A percentile compares a stretch with the other conserved stretches of the same genome.
Conservation (phyloP, 2,113 vertebrate genomes). For the Ursus arctos region DNA sequence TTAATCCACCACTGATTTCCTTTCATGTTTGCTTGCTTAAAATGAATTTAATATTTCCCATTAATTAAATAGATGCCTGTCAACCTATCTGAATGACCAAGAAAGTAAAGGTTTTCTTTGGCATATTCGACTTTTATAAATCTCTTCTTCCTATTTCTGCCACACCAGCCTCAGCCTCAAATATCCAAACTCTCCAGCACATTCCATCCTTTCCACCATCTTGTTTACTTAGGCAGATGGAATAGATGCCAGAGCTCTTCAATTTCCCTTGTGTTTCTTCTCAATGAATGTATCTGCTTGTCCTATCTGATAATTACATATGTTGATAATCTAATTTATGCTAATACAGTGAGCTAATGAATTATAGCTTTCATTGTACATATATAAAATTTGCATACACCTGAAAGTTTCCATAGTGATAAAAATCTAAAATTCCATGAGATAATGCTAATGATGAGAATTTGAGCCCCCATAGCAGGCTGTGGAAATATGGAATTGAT, state of each 20-base stretch:
- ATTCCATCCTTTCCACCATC: background rate
- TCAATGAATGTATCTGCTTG: background rate
- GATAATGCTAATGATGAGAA: background rate
- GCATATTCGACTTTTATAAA: background rate
- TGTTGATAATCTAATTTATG: background rate
- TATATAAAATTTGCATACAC: background rate
- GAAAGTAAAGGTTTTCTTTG: background rate
- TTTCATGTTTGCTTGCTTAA: background rate
- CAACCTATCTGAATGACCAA: background rate
- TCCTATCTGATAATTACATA: background rate
- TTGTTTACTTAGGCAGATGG: background rate
- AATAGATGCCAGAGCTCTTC: background rate
- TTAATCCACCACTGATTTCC: background rate
- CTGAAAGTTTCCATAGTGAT: background rate
- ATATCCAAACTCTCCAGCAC: background rate
- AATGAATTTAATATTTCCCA: background rate
- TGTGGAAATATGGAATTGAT: background rate
- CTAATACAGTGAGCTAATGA: background rate
- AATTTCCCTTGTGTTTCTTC: background rate
- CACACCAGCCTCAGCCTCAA: background rate
- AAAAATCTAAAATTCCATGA: background rate
- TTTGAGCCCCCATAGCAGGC: background rate
- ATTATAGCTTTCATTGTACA: background rate
- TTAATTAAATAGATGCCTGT: background rate
- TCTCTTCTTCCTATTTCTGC: background rate